These are phyloP conservation scores for Macrotis lagotis DNA, from an alignment of 2,113 vertebrate species.

Conservation along the genomic window DNA sequence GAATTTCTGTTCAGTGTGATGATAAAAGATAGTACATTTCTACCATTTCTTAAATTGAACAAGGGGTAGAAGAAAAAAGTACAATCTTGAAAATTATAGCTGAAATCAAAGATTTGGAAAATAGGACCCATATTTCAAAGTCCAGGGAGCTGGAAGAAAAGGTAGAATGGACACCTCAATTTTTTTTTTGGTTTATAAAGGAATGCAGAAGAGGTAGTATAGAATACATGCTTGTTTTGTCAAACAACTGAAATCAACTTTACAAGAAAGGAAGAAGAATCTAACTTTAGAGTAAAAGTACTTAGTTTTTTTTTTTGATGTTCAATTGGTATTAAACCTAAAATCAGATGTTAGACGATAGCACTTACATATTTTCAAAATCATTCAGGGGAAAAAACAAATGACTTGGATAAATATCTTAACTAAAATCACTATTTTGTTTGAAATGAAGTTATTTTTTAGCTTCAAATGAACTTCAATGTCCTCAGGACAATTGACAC, in stretches of 20 bases:
- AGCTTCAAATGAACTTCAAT: neutral
- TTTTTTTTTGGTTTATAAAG: neutral
- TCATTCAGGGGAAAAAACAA: neutral
- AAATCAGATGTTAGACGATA: neutral
- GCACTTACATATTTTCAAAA: neutral
- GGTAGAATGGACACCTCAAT: neutral
- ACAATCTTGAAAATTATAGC: neutral
- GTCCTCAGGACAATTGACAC: neutral
- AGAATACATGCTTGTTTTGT: neutral
- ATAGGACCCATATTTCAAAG: neutral
- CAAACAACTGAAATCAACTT: neutral
- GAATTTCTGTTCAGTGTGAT: neutral
- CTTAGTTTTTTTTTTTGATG: neutral
- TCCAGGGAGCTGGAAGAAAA: neutral
- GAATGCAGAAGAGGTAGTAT: neutral
- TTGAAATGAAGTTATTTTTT: neutral
- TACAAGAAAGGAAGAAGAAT: neutral
- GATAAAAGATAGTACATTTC: neutral
- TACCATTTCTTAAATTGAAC: neutral
- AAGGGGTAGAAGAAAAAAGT: neutral
- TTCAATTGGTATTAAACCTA: neutral
- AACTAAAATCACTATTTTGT: neutral
- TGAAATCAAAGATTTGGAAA: neutral
- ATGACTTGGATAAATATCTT: neutral
- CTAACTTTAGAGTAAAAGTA: neutral